Base-by-base conservation (phyloP, 2,888 invertebrate genomes). In the Tetragnatha montana region DNA sequence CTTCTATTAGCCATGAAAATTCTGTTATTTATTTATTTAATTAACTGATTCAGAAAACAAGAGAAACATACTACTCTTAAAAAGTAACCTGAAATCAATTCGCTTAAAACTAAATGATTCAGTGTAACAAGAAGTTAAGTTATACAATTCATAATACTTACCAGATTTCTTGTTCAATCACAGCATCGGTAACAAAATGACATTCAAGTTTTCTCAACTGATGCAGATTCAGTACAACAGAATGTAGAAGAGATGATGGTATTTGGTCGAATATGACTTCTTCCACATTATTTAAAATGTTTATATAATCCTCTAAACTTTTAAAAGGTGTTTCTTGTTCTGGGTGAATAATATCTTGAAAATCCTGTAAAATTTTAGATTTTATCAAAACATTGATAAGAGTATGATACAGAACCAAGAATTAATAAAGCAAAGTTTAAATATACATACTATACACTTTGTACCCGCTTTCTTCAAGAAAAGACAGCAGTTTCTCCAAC, bases 111-210 rank as follows among this genome's bases (percentile, higher is more conserved):
- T 4, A 60, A 17, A 60, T n/a, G n/a, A n/a, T n/a, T n/a, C n/a
- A n/a, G n/a, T n/a, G n/a, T n/a, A n/a, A n/a, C n/a, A 35, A 35
- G 2, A 2, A 35, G 35, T 60, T 60, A 35, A 79, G 17, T 21
- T 22, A 79, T 4, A 8, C 17, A 49, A 47, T 70, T 8, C 12
- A 75, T 51, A 76, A 10, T 22, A 17, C 60, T 76, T 89, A 89
- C 89, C 85, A 89, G 14, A 85, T 86, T 76, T 81, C 89, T 68
- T 85, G 89, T 22, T 85, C 85, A 17, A 85, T 71, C 14, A 51
- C 81, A 51, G 50, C 71, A 19, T 51, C 49, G 14, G 89, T 85
- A 12, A 89, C 47, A 35, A 75, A 89, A 73, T 82, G 71, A 68
- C 89, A 89, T n/a, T 81, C 81, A 4, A 89, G 60, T 47, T 71